A percentile compares a stretch with the other conserved stretches of the same genome.
Evolutionary conservation across 1,140 invertebrate species (phyloP).

Genomic region (Drosophila nigrodunni): DNA sequence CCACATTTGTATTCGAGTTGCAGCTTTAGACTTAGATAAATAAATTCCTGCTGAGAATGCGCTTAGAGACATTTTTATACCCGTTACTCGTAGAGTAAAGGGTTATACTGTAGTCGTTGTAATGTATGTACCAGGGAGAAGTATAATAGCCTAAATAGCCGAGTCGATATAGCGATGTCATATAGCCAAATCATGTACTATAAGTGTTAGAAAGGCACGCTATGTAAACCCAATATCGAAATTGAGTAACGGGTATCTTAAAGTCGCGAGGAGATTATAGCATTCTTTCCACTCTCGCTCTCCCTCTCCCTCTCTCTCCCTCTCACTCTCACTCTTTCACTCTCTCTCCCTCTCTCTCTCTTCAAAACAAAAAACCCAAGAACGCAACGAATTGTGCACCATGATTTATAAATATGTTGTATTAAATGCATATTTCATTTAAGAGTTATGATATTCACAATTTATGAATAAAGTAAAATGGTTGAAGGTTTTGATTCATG

Average conservation of each 20-base stretch:
- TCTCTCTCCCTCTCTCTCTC: neutral
- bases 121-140: no score
- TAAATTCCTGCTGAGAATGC: neutral
- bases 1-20: neutral
- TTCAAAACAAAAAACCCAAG: no score
- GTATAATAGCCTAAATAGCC: no score
- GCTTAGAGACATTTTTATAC: neutral
- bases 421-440: neutral
- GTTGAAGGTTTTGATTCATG: slow-evolving; percentile 28
- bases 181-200: no score
- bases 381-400: slow-evolving; percentile 1
- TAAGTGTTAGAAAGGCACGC: no score
- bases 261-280: no score
- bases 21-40: neutral
- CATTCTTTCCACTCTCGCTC: no score
- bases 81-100: no score
- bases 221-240: no score
- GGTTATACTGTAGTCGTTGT: no score
- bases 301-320: neutral
- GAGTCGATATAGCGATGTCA: no score
- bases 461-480: slow-evolving; percentile 16
- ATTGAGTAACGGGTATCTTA: no score
- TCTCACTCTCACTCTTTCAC: neutral
- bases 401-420: slow-evolving; percentile 20
- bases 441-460: slow-evolving; percentile 22